Percentiles rank a stretch among this genome's conserved stretches.
Conservation (phyloP, 2,113 vertebrate genomes). For the Leucopsar rothschildi region DNA sequence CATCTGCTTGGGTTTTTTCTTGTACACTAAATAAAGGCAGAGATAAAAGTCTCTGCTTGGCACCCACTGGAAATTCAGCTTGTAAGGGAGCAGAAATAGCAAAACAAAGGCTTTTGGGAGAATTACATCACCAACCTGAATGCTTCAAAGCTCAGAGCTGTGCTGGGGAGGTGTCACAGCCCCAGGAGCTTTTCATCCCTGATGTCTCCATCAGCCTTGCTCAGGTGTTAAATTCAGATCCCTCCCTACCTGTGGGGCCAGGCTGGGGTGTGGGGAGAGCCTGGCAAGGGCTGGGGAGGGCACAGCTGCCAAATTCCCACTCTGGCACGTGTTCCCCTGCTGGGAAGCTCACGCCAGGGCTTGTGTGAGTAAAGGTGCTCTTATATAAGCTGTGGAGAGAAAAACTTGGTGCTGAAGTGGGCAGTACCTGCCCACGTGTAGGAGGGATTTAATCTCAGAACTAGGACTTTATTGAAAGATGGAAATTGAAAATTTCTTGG, state of each 20-base stretch:
- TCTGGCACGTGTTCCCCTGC: fast-evolving
- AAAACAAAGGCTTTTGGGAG: not conserved
- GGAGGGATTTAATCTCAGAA: not conserved
- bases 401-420: not conserved
- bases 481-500: not conserved
- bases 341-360: fast-evolving
- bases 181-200: not conserved
- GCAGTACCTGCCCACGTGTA: not conserved
- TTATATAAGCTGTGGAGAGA: not conserved
- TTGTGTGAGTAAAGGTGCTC: not conserved
- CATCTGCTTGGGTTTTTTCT: conserved; percentile 32
- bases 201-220: not conserved
- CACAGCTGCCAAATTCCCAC: not conserved
- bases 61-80: not conserved
- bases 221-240: not conserved
- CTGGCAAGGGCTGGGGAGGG: not conserved
- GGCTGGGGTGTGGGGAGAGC: not conserved
- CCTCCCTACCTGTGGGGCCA: not conserved
- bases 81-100: not conserved
- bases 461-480: not conserved
- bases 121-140: not conserved
- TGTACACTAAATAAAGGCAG: conserved; percentile 31
- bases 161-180: not conserved
- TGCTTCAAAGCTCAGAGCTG: not conserved
- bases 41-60: conserved; percentile 38